These are phyloP conservation scores for Heterodera filipjevi DNA, from an alignment of 2,888 invertebrate genomes.

Conservation along the genomic window DNA sequence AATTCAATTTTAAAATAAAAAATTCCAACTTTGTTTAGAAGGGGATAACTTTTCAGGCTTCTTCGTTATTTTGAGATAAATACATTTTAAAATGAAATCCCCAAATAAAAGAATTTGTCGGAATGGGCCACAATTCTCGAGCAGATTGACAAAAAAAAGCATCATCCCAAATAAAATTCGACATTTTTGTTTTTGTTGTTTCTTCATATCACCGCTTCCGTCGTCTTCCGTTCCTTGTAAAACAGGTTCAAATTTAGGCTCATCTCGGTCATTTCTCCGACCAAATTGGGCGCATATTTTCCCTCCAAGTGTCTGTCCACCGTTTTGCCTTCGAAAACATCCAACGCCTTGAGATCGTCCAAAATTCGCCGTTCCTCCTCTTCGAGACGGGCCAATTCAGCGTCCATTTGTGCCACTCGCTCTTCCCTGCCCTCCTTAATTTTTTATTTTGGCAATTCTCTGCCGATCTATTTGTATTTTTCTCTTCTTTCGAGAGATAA, in stretches of 20 bases:
- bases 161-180: too few species aligned
- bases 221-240: conserved; percentile 10
- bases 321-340: conserved; percentile 43
- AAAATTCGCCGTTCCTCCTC: conserved; percentile 35
- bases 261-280: conserved; percentile 54
- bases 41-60: too few species aligned
- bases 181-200: not conserved
- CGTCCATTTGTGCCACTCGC: conserved; percentile 41
- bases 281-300: conserved; percentile 52
- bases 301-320: conserved; percentile 39
- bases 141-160: too few species aligned
- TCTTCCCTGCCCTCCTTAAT: conserved; percentile 42
- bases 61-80: too few species aligned
- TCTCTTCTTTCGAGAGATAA: too few species aligned
- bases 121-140: too few species aligned
- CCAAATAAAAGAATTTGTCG: too few species aligned
- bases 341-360: conserved; percentile 38
- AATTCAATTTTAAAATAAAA: too few species aligned
- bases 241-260: conserved; percentile 54
- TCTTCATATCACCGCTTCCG: not conserved
- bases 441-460: not conserved
- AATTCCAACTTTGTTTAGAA: too few species aligned
- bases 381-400: conserved; percentile 41
- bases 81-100: too few species aligned
- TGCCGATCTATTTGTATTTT: not conserved